Evolutionary conservation across 2,888 invertebrate genomes (phyloP).

Genomic region (Drosophila kanekoi): DNA sequence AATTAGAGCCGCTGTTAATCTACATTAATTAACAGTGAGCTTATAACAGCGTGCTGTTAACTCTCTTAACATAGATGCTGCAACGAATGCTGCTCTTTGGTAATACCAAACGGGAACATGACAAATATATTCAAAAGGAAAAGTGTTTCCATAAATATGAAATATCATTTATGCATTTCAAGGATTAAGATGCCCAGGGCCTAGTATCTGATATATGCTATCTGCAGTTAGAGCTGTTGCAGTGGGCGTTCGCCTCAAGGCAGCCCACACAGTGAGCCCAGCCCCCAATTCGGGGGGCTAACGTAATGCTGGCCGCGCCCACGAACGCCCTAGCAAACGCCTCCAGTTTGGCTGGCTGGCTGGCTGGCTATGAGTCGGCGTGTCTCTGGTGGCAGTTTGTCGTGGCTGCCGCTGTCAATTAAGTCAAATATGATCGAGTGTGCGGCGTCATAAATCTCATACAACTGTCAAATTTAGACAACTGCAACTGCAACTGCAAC

Average conservation of each 20-base stretch:
- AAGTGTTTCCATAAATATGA: not conserved
- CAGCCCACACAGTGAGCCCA: slow-evolving; percentile 21
- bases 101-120: not conserved
- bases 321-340: slow-evolving; percentile 29
- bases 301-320: slow-evolving; percentile 31
- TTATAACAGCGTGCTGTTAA: too few species aligned
- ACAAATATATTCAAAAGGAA: not conserved
- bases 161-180: slow-evolving; percentile 1
- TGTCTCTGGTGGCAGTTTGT: slow-evolving; percentile 73
- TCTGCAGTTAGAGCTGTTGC: slow-evolving; percentile 10
- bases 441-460: slow-evolving; percentile 76
- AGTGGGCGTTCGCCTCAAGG: slow-evolving; percentile 8
- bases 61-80: too few species aligned
- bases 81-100: too few species aligned
- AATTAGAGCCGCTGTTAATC: too few species aligned
- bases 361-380: slow-evolving; percentile 9
- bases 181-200: slow-evolving; percentile 13
- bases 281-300: slow-evolving; percentile 1
- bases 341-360: slow-evolving; percentile 14
- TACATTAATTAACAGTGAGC: too few species aligned
- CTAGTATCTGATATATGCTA: not conserved
- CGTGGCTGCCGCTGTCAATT: slow-evolving; percentile 78
- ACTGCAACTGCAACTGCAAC: slow-evolving; percentile 50
- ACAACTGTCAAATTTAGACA: slow-evolving; percentile 71
- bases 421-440: slow-evolving; percentile 80